These are phyloP conservation scores for Parelbella ahira DNA, from an alignment of 2,888 invertebrate genomes.

Conservation along the genomic window DNA sequence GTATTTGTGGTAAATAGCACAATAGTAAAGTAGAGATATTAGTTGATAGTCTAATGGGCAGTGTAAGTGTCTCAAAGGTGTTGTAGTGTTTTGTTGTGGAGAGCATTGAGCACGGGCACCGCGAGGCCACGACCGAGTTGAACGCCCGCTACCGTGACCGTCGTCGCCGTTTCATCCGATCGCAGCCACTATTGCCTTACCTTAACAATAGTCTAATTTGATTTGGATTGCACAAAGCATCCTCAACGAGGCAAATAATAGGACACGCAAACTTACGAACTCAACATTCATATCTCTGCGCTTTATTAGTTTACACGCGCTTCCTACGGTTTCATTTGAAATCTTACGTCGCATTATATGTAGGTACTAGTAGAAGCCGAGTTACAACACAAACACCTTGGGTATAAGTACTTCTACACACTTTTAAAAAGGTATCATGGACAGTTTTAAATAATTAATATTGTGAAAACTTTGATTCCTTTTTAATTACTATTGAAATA, in stretches of 20 bases:
- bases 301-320: background rate
- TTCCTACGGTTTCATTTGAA: constrained; percentile 17
- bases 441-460: too few species aligned
- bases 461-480: too few species aligned
- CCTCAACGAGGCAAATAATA: too few species aligned
- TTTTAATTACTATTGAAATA: too few species aligned
- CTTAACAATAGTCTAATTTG: constrained; percentile 49
- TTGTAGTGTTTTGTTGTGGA: constrained; percentile 25
- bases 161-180: constrained; percentile 56
- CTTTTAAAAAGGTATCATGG: too few species aligned
- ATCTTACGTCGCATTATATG: constrained; percentile 9
- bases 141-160: constrained; percentile 60
- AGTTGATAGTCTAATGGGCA: too few species aligned
- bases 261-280: background rate
- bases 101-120: constrained; percentile 31
- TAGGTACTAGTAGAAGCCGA: constrained; percentile 10
- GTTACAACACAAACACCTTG: constrained; percentile 17
- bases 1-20: constrained; percentile 1
- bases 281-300: constrained; percentile 2
- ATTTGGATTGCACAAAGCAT: constrained; percentile 7
- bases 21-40: constrained; percentile 17
- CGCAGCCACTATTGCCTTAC: constrained; percentile 57
- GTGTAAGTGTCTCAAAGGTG: too few species aligned
- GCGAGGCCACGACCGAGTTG: constrained; percentile 63
- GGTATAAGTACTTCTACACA: constrained; percentile 13